Conservation (phyloP, 2,888 invertebrate species). For the Eurois occulta region DNA sequence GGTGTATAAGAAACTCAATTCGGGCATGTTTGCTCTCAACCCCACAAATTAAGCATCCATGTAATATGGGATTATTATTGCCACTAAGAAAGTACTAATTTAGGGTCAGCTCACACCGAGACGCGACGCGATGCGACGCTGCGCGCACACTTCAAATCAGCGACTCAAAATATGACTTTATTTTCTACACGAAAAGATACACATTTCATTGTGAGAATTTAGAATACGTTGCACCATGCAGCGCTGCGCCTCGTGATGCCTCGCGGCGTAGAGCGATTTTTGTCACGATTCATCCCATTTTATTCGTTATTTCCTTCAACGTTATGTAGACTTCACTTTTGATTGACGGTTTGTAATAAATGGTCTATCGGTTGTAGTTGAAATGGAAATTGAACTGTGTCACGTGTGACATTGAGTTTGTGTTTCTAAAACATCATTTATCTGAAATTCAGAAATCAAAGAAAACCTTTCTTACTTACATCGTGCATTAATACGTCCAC, state of each 20-base stretch:
- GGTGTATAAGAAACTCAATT: background rate
- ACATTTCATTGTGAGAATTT: too few species aligned
- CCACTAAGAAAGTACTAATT: background rate
- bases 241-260: too few species aligned
- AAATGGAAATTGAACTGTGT: background rate
- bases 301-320: background rate
- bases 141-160: too few species aligned
- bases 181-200: too few species aligned
- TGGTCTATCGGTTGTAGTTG: background rate
- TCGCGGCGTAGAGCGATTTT: too few species aligned
- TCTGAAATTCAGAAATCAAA: background rate
- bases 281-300: background rate
- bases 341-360: background rate
- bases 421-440: background rate
- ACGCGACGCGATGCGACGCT: constrained; percentile 25
- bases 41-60: too few species aligned
- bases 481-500: constrained; percentile 82
- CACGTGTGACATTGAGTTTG: background rate
- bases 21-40: background rate
- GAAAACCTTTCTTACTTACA: constrained; percentile 72
- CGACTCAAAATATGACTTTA: too few species aligned
- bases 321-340: background rate
- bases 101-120: constrained; percentile 35
- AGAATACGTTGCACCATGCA: too few species aligned
- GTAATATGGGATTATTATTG: background rate